Evolutionary conservation across 2,113 vertebrate genomes (phyloP).

Genomic region (Orycteropus afer): DNA sequence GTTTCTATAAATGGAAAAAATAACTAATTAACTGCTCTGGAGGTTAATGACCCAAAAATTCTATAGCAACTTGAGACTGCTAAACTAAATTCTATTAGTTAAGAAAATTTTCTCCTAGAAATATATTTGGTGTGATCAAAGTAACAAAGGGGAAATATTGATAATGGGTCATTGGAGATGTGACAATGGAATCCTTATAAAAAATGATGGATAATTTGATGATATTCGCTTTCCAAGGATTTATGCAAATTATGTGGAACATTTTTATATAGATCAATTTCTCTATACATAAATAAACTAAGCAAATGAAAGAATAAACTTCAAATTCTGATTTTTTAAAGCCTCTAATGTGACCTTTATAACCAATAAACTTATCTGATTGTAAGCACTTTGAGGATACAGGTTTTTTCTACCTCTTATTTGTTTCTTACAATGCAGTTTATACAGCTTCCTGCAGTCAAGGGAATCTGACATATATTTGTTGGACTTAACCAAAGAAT

Average conservation of each 20-base stretch:
- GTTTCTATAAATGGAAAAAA: constrained; percentile 36
- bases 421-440: background rate
- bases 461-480: background rate
- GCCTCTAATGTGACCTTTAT: background rate
- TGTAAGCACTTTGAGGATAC: background rate
- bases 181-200: background rate
- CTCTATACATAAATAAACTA: background rate
- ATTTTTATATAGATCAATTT: background rate
- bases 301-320: background rate
- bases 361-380: too few relatives aligned
- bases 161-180: background rate
- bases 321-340: background rate
- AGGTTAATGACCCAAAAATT: background rate
- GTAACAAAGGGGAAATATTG: background rate
- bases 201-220: background rate
- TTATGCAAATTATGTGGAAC: background rate
- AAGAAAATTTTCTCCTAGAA: constrained; percentile 11
- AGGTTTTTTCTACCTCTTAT: background rate
- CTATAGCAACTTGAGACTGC: background rate
- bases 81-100: constrained; percentile 28
- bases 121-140: constrained; percentile 2
- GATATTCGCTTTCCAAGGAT: background rate
- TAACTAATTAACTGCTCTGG: background rate
- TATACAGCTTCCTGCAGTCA: background rate
- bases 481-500: constrained; percentile 13